Base-by-base conservation (phyloP, 1,140 invertebrate genomes). In the Gryllus bimaculatus region DNA sequence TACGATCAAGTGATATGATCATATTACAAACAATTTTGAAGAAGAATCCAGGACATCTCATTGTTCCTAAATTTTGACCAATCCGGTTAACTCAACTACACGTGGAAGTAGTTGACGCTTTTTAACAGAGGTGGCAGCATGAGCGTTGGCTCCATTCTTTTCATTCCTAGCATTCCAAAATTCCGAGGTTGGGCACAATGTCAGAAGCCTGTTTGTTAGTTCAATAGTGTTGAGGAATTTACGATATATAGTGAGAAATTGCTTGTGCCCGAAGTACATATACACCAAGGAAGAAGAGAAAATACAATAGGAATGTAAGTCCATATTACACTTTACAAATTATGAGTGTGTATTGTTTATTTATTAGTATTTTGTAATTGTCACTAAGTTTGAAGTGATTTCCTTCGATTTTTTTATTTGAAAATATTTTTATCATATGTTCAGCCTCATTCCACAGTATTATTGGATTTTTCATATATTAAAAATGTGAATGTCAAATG, bases 81-180 rank as follows among this genome's bases (percentile, higher is more conserved):
- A 66, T 66, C 54, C 54, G 10, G 54, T 66, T 2, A 13, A 66
- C 54, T 66, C 54, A 48, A 10, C 2, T 48, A 13, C 48, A 13
- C 48, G n/a, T 7, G 54, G 21, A 48, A 39, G 78, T 47, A 77
- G 79, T 79, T 79, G 47, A 13, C 79, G 76, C 66, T 26, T 74
- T 81, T 82, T 78, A 77, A 79, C 39, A 73, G 48, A 81, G 79
- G 80, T 78, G 73, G 79, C 79, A 77, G 75, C 66, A 80, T 75
- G 18, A 18, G 74, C n/a, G 78, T 73, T 78, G 80, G 80, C 54
- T 81, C 80, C 81, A 81, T 81, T 81, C 81, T 78, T 80, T 79
- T 81, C 81, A 81, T 81, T 81, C 81, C 76, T 79, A 15, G 79
- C 81, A 81, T 81, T 81, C 81, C 81, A 81, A 80, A 80, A 81